Percentiles rank a stretch among this genome's conserved stretches.
These are phyloP conservation scores for Drosophila tristis DNA, from an alignment of 1,140 invertebrate species.

Conservation along the genomic window DNA sequence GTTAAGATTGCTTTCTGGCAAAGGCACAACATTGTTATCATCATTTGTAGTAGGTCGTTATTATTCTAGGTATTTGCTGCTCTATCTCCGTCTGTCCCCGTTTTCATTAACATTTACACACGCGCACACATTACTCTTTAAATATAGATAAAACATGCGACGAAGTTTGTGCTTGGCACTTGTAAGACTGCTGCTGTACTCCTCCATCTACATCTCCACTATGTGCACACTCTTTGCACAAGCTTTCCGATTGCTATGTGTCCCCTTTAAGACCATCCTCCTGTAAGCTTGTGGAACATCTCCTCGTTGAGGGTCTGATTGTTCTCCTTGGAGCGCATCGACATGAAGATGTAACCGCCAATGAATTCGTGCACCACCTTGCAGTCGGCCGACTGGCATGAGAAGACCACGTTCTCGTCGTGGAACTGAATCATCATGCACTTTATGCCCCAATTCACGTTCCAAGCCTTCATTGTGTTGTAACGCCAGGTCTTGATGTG, in stretches of 20 bases:
- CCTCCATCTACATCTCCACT: background rate
- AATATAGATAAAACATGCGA: slow-evolving; percentile 60
- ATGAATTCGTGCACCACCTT: slow-evolving; percentile 99
- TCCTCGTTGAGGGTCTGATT: slow-evolving; percentile 99
- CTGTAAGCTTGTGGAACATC: slow-evolving; percentile 99
- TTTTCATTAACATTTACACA: slow-evolving; percentile 45
- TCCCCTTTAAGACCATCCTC: slow-evolving; percentile 90
- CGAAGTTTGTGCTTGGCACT: slow-evolving; percentile 69
- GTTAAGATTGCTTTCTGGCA: slow-evolving; percentile 47
- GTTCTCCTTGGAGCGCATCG: slow-evolving; percentile 98
- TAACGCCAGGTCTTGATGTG: slow-evolving; percentile 99
- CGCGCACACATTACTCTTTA: slow-evolving; percentile 38
- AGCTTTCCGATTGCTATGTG: background rate
- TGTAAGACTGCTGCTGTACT: slow-evolving; percentile 30
- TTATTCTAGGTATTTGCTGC: slow-evolving; percentile 31
- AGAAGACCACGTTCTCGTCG: slow-evolving; percentile 96
- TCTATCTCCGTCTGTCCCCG: slow-evolving; percentile 8
- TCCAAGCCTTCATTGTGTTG: slow-evolving; percentile 99
- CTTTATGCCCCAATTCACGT: slow-evolving; percentile 99
- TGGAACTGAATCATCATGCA: slow-evolving; percentile 99
- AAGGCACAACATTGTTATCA: slow-evolving; percentile 52
- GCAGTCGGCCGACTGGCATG: slow-evolving; percentile 96
- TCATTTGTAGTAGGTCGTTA: slow-evolving; percentile 37
- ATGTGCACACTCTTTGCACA: too few relatives aligned
- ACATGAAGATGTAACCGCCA: slow-evolving; percentile 99